A percentile compares a stretch with the other conserved stretches of the same genome.
These are phyloP conservation scores for Paraescarpia echinospica DNA, from an alignment of 1,140 invertebrate species.

Conservation along the genomic window DNA sequence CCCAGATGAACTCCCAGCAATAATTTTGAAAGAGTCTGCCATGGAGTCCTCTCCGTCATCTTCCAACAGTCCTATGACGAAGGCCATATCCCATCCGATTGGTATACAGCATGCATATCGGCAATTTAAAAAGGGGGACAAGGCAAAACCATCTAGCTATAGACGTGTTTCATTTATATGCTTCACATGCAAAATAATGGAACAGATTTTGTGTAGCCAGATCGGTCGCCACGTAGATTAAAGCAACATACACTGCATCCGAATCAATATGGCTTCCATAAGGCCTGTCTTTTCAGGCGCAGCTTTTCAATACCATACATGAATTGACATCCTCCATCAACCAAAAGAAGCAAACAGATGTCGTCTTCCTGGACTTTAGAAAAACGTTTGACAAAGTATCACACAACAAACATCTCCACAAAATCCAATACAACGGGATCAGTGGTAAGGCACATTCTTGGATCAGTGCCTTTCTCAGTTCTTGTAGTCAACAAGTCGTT, in stretches of 20 bases:
- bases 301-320: constrained; percentile 12
- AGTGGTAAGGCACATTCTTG: background rate
- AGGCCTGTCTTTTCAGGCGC: constrained; percentile 18
- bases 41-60: background rate
- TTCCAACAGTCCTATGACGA: constrained; percentile 4
- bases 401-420: background rate
- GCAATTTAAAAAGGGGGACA: constrained; percentile 34
- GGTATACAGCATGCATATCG: background rate
- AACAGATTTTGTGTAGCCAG: constrained; percentile 27
- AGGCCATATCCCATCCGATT: background rate
- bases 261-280: constrained; percentile 18
- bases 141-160: constrained; percentile 32
- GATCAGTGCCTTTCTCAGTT: background rate
- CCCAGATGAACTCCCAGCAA: too few species aligned
- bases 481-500: background rate
- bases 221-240: constrained; percentile 15
- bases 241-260: background rate
- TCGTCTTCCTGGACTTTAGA: constrained; percentile 21
- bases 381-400: constrained; percentile 21
- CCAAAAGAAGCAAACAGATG: constrained; percentile 7
- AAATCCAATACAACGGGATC: constrained; percentile 2
- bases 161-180: constrained; percentile 35
- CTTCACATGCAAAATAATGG: constrained; percentile 36
- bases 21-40: background rate
- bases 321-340: background rate